Base-by-base conservation (phyloP, 53 echinoderm and acorn worm species). In the Luidia sarsii region DNA sequence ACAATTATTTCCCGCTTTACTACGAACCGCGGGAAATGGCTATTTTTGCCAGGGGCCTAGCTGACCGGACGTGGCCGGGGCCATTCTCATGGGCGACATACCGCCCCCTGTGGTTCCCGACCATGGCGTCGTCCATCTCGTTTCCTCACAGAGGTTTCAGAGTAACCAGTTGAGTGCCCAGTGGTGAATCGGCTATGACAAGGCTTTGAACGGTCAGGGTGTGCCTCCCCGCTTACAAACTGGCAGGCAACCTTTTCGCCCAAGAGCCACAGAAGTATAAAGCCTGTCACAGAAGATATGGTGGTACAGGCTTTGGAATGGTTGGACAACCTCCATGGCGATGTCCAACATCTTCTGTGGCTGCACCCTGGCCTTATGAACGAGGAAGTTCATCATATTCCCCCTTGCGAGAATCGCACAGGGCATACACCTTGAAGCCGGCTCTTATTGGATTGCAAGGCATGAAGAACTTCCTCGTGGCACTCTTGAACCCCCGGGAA, bases 401-500 rank as follows among this genome's bases (percentile, higher is more conserved):
- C n/a, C 68, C 68, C 7, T 48, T 39, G 11, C 46, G 24, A 10
- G 68, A n/a, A 38, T 68, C 68, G 18, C 68, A 68, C 24, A 68
- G 39, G 49, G 68, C 50, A 29, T 68, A 68, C 13, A 68, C 33
- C 29, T 68, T 68, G 27, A 68, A 50, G 11, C 68, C 68, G 39
- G 39, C 39, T 27, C 39, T 48, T 13, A 39, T 68, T 48, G 68
- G 50, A 29, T 59, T 59, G 59, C 24, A 28, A 28, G 59, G 59
- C 59, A 59, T 59, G 59, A 59, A 59, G 33, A 59, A 31, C 5
- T 28, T 23, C 3, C 59, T 0, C 6, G 37, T 28, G n/a, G 54
- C n/a, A 23, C 33, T 24, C 20, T 75, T 75, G 57, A 75, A 53
- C 19, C 75, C 59, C 25, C 36, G 48, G 57, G 55, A 75, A n/a